Conservation (phyloP, 2,888 invertebrate species). For the Drosophila yooni region DNA sequence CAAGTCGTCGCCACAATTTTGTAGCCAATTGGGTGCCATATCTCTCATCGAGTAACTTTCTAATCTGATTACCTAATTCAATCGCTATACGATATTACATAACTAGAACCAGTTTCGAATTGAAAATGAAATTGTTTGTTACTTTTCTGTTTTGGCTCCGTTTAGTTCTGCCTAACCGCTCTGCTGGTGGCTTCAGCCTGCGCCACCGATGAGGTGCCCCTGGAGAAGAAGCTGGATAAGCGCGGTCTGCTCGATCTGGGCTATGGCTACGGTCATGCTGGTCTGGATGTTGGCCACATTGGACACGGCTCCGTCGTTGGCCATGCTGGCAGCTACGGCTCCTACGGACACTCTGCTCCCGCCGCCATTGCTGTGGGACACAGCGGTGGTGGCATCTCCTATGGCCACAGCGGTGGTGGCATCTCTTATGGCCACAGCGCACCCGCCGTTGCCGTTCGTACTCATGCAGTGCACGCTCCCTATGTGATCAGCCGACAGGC, state of each 20-base stretch:
- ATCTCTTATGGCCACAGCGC: slow-evolving; percentile 75
- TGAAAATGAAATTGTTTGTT: slow-evolving; percentile 4
- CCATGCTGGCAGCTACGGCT: slow-evolving; percentile 81
- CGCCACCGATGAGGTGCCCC: slow-evolving; percentile 87
- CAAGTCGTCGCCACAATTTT: slow-evolving; percentile 36
- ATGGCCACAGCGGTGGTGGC: slow-evolving; percentile 61
- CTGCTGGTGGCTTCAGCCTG: slow-evolving; percentile 89
- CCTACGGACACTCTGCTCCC: slow-evolving; percentile 65
- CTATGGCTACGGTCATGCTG: slow-evolving; percentile 91
- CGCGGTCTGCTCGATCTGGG: slow-evolving; percentile 92
- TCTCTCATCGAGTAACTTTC: slow-evolving; percentile 61
- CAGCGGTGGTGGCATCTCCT: slow-evolving; percentile 78
- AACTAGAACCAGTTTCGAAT: slow-evolving; percentile 52
- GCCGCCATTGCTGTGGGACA: slow-evolving; percentile 59
- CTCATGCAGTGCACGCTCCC: slow-evolving; percentile 65
- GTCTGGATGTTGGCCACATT: slow-evolving; percentile 90
- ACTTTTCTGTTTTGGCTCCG: not conserved
- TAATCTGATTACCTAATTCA: slow-evolving; percentile 69
- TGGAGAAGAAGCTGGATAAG: slow-evolving; percentile 92
- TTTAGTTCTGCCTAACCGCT: slow-evolving; percentile 90
- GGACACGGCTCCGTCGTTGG: slow-evolving; percentile 87
- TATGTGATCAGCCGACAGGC: slow-evolving; percentile 85
- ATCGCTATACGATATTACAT: slow-evolving; percentile 17
- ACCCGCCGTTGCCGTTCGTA: slow-evolving; percentile 72
- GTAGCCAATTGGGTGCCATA: slow-evolving; percentile 59